A percentile compares a stretch with the other conserved stretches of the same genome.
Evolutionary conservation across 2,113 vertebrate genomes (phyloP).

Genomic region (Electrona antarctica): DNA sequence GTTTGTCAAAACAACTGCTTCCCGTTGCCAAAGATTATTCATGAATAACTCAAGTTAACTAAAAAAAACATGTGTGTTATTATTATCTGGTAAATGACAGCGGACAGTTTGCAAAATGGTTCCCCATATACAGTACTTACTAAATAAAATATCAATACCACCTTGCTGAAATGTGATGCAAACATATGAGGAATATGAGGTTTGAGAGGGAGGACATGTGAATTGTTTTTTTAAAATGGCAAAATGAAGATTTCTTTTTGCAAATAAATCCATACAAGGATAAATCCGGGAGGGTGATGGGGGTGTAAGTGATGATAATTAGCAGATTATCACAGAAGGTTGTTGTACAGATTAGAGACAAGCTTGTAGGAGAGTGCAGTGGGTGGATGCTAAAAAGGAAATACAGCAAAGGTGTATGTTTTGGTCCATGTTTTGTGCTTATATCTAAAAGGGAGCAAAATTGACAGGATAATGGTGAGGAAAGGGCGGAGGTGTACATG

Average conservation of each 20-base stretch:
- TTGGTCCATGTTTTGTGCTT: constrained; percentile 40
- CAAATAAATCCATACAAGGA: constrained; percentile 22
- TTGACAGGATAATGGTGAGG: constrained; percentile 48
- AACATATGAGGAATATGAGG: constrained; percentile 14
- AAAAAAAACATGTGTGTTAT: constrained; percentile 3
- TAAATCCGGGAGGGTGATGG: constrained; percentile 23
- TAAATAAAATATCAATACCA: constrained; percentile 31
- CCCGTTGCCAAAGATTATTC: constrained; percentile 23
- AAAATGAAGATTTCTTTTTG: constrained; percentile 16
- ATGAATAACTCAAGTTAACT: constrained; percentile 20
- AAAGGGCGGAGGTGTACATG: constrained; percentile 29
- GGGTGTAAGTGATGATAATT: constrained; percentile 27
- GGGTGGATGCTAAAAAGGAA: constrained; percentile 43
- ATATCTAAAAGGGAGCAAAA: constrained; percentile 53
- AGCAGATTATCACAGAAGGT: neutral
- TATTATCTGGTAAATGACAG: constrained; percentile 23
- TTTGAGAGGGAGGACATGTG: constrained; percentile 23
- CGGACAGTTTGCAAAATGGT: constrained; percentile 1
- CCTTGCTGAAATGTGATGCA: constrained; percentile 26
- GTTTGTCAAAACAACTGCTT: constrained; percentile 18
- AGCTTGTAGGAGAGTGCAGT: constrained; percentile 26
- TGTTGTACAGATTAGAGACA: neutral
- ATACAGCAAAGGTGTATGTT: constrained; percentile 9
- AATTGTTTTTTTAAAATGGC: constrained; percentile 24
- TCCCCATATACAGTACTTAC: constrained; percentile 23